Evolutionary conservation across 2,888 invertebrate genomes (phyloP).

Genomic region (Ceraclea dissimilis): DNA sequence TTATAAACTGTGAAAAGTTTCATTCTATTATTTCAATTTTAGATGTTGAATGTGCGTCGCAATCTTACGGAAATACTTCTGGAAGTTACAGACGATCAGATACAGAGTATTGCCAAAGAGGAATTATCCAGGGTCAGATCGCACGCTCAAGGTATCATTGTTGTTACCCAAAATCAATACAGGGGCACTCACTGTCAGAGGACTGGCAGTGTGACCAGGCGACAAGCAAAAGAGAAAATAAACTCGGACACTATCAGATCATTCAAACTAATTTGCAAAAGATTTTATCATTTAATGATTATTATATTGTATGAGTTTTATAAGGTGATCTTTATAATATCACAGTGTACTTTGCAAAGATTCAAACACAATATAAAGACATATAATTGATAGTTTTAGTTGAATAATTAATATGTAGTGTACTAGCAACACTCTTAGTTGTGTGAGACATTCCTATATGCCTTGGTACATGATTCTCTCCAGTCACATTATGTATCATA

Average conservation of each 20-base stretch:
- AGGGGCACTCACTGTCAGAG: neutral
- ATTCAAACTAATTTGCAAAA: too few species aligned
- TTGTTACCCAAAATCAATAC: conserved; percentile 26
- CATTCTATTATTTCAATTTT: neutral
- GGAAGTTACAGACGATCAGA: conserved; percentile 89
- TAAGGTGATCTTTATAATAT: too few species aligned
- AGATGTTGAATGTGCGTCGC: conserved; percentile 76
- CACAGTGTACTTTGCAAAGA: too few species aligned
- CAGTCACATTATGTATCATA: neutral
- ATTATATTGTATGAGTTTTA: neutral
- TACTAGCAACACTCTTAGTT: too few species aligned
- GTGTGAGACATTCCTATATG: too few species aligned
- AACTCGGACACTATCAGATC: too few species aligned
- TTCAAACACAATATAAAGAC: too few species aligned
- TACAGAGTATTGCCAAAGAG: conserved; percentile 76
- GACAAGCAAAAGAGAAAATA: conserved; percentile 3
- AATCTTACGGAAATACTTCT: conserved; percentile 89
- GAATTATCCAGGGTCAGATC: conserved; percentile 74
- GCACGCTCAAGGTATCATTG: conserved; percentile 71
- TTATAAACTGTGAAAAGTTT: too few species aligned
- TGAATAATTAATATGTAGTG: too few species aligned
- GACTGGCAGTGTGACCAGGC: conserved; percentile 3
- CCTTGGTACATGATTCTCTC: too few species aligned
- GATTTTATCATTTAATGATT: neutral
- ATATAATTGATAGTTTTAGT: too few species aligned